Evolutionary conservation across 2,888 invertebrate species (phyloP), one percentile per base, ranked within the genome.

Genomic region (Ethmia dodecea): DNA sequence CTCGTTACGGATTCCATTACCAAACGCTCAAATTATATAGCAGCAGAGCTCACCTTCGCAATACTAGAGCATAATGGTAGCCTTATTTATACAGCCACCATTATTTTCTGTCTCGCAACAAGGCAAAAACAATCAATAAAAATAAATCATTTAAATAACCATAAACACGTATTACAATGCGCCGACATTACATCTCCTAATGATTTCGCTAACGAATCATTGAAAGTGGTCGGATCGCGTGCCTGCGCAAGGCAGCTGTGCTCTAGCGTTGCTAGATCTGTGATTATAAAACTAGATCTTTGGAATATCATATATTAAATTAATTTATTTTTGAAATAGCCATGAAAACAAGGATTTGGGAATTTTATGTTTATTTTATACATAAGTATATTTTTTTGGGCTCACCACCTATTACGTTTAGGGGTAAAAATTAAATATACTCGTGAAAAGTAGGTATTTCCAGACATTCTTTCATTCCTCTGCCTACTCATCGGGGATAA

Each of bases 101-200:
- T 86, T 86, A 84, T 80, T 84, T 83, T 83, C 80, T 80, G 86
- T 86, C 86, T 80, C 52, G 75, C 76, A 83, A 75, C 84, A 83
- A 84, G 81, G 83, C 84, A 71, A 84, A 83, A 81, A 84, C 84
- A 79, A 86, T 84, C 83, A 86, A 86, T 86, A 86, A 84, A 84
- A 84, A 86, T 86, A 84, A 83, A 86, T 84, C 84, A 86, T 86
- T 86, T 84, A 83, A 84, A 86, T 84, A 83, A 81, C 79, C 78
- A 83, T 84, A 84, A 86, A 84, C 84, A 80, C 77, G 76, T 74
- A 79, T 72, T 80, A 84, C 84, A 86, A 83, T 83, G 74, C 76
- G 69, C 73, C 76, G 72, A 72, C 77, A 84, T 81, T 84, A 83
- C 83, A 83, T 84, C 83, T 83, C 75, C 79, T 86, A 86, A 86